phyloP scores from a whole-genome alignment of 2,888 invertebrate species.

The Platycnemis pennipes region DNA sequence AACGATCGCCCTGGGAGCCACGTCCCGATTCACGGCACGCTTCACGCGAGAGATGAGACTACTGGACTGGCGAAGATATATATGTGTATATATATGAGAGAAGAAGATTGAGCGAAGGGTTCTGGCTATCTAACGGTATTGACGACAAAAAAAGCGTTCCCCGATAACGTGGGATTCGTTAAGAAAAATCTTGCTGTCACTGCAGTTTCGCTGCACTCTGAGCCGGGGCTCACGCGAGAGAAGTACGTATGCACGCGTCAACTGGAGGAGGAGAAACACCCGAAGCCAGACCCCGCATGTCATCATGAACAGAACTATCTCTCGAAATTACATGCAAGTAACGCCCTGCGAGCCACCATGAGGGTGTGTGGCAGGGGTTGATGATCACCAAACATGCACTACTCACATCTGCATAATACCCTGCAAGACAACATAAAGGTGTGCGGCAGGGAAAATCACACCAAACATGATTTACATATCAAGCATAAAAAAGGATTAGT shows the following conservation, averaged over 20 bases:
- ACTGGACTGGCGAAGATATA: not conserved
- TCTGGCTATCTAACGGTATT: not conserved
- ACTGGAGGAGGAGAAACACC: not conserved
- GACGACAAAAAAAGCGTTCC: not conserved
- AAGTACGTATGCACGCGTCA: not conserved
- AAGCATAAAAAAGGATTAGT: too few species aligned
- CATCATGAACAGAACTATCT: too few species aligned
- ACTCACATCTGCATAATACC: too few species aligned
- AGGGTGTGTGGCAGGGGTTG: too few species aligned
- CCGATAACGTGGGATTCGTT: not conserved
- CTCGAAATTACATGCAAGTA: too few species aligned
- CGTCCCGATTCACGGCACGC: not conserved
- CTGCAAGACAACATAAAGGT: too few species aligned
- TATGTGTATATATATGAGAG: not conserved
- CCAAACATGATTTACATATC: too few species aligned
- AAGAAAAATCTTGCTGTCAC: not conserved
- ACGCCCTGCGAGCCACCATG: too few species aligned
- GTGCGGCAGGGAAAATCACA: too few species aligned
- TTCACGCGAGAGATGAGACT: not conserved
- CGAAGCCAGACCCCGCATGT: too few species aligned
- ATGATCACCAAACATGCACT: too few species aligned
- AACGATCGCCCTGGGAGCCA: not conserved
- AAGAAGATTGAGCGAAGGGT: too few species aligned
- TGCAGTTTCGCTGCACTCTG: not conserved
- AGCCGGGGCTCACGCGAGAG: not conserved